Base-by-base conservation (phyloP, 2,888 invertebrate genomes). In the Spodoptera exigua region DNA sequence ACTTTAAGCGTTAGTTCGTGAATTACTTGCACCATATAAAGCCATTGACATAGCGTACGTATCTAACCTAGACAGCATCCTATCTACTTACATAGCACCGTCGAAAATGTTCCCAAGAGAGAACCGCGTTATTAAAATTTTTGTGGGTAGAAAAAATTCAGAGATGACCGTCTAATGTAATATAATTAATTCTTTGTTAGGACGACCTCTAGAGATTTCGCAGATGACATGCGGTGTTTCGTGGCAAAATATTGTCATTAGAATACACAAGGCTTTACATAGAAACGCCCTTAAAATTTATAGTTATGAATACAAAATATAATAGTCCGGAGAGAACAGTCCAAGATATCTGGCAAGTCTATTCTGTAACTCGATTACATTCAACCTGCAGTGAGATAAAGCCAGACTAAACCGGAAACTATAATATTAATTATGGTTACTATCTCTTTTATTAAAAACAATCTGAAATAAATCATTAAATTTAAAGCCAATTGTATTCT, bases 401-500 rank as follows among this genome's bases (percentile, higher is more conserved):
- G 71, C 68, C 56, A 63, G 61, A 69, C 40, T 36, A 34, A 49
- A 53, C 48, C 51, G 67, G 57, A 51, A 59, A 74, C 67, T 70
- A 70, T 70, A 73, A 59, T 56, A 69, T 52, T 70, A 74, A 74
- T 77, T 76, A 57, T 57, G 57, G 64, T 51, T 63, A 48, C n/a
- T 67, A 70, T 75, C 70, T 56, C 61, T n/a, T n/a, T n/a, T 61
- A 74, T 80, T 75, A 71, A 64, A 54, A 75, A 70, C 58, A 53
- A 64, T 73, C 71, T 72, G 61, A 73, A 47, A 48, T 59, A 68
- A 57, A 76, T 27, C 27, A 1, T n/a, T n/a, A n/a, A 80, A 81
- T 84, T 76, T 61, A 75, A 81, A 82, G 80, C 70, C 21, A 66
- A 72, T 77, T 76, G 68, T 66, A 61, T 66, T 78, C 61, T 75